Percentiles rank a stretch among this genome's conserved stretches.
Evolutionary conservation across 1,140 invertebrate species (phyloP).

Genomic region (Reticulitermes speratus): DNA sequence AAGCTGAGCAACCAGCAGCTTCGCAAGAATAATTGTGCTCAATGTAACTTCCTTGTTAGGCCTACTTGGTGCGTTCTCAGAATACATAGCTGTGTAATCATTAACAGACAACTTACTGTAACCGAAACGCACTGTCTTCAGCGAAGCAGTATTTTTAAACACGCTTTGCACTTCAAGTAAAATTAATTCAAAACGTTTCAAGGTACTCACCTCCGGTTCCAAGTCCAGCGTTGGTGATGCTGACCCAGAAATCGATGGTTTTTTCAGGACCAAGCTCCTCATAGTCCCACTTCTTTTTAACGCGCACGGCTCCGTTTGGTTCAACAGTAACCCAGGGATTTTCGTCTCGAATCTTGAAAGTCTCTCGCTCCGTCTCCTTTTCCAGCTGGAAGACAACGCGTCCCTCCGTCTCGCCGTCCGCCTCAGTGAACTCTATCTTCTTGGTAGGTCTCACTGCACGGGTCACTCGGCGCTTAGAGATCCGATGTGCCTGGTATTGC

Average conservation of each 20-base stretch:
- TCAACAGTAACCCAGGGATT: slow-evolving; percentile 93
- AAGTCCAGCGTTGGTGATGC: slow-evolving; percentile 78
- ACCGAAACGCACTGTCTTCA: too few species aligned
- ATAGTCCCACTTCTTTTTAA: slow-evolving; percentile 96
- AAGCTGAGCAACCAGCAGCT: too few species aligned
- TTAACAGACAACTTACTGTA: too few species aligned
- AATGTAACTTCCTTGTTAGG: too few species aligned
- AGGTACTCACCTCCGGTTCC: slow-evolving; percentile 68
- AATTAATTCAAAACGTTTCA: too few species aligned
- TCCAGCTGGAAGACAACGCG: slow-evolving; percentile 86
- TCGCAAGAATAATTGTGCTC: too few species aligned
- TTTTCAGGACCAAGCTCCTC: slow-evolving; percentile 94
- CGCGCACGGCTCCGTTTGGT: slow-evolving; percentile 84
- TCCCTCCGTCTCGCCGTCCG: slow-evolving; percentile 84
- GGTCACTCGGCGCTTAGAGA: slow-evolving; percentile 77
- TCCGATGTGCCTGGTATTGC: slow-evolving; percentile 56
- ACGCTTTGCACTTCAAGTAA: too few species aligned
- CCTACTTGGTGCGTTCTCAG: too few species aligned
- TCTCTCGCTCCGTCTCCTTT: slow-evolving; percentile 88
- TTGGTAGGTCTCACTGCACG: slow-evolving; percentile 87
- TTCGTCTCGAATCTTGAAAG: slow-evolving; percentile 89
- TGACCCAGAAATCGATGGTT: slow-evolving; percentile 95
- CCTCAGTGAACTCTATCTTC: slow-evolving; percentile 87
- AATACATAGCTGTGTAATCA: too few species aligned
- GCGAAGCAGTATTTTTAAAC: too few species aligned